Evolutionary conservation across 2,797 vertebrate species (phyloP), one percentile per base, ranked within the genome.

Genomic region (Cossypha polioptera): DNA sequence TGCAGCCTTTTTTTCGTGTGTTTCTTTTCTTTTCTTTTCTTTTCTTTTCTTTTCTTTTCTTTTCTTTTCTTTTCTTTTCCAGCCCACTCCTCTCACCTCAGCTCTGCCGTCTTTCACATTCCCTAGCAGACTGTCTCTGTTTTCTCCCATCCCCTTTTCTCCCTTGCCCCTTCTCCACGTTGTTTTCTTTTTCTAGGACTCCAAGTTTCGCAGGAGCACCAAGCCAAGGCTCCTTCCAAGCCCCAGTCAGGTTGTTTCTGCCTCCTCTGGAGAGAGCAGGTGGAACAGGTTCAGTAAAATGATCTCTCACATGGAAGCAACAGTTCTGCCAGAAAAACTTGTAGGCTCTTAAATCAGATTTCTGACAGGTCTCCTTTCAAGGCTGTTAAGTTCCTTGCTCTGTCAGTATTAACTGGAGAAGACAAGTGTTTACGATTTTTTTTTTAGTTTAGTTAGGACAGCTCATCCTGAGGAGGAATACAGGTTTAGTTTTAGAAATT

Each of bases 211-310:
- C 38, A 43, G 61, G 20, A 80, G 14, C 43, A 55, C 53, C 63
- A 58, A 65, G 76, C 33, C 22, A 71, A 42, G 53, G 35, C 58
- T 91, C 29, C 55, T 71, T 75, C 29, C 51, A 72, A 88, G 86
- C 35, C 26, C 76, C 55, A 61, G 61, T 71, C 40, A 66, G 48
- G 55, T 35, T 42, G 86, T 48, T 42, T 77, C 1, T 40, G 48
- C 79, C 65, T 90, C 47, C 57, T 74, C 14, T 8, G 35, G 66
- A 75, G 47, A 89, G 28, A 95, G 86, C 91, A 85, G 81, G 93
- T 88, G 90, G 72, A 95, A 95, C 92, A 90, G 87, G 91, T 94
- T 91, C 79, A n/a, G 82, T 86, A 83, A 91, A 36, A 53, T 66
- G 53, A 94, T 86, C 79, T 35, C 72, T 96, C 47, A 22, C 50